Evolutionary conservation across 2,888 invertebrate genomes (phyloP).

Genomic region (Eupsilia transversa): DNA sequence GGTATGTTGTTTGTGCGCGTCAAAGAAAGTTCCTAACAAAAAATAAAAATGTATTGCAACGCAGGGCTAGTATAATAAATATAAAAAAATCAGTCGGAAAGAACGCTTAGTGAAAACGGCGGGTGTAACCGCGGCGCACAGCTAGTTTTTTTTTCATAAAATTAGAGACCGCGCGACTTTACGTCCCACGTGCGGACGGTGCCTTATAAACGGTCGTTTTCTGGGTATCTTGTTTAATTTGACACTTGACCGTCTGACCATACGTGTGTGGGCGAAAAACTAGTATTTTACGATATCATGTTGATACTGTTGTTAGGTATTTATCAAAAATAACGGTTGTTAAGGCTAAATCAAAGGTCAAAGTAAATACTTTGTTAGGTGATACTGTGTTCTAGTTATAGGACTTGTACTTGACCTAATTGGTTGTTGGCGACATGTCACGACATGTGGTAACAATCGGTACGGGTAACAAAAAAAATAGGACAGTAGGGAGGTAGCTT

Average conservation of each 20-base stretch:
- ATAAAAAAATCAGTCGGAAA: too few species aligned
- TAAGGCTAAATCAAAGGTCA: too few species aligned
- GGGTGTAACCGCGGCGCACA: too few species aligned
- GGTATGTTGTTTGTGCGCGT: too few species aligned
- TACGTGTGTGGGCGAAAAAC: slow-evolving; percentile 69
- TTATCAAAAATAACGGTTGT: slow-evolving; percentile 63
- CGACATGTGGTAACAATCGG: slow-evolving; percentile 53
- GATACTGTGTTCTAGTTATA: slow-evolving; percentile 12
- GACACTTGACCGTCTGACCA: slow-evolving; percentile 71
- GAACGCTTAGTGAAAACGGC: too few species aligned
- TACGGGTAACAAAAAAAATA: slow-evolving; percentile 15
- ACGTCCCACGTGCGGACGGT: slow-evolving; percentile 50
- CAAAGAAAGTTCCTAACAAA: too few species aligned
- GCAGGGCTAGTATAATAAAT: too few species aligned
- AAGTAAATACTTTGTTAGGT: slow-evolving; percentile 58
- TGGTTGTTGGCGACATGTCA: slow-evolving; percentile 24
- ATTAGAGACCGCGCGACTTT: background rate
- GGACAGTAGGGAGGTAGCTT: slow-evolving; percentile 12
- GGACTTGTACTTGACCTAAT: slow-evolving; percentile 48
- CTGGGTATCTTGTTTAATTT: slow-evolving; percentile 71
- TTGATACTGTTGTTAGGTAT: slow-evolving; percentile 54
- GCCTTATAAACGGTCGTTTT: slow-evolving; percentile 68
- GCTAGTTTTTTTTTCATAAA: background rate
- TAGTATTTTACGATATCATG: slow-evolving; percentile 55
- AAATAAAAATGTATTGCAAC: too few species aligned